A percentile compares a stretch with the other conserved stretches of the same genome.
Conservation (phyloP, 2,113 vertebrate species). For the Seriola rivoliana region DNA sequence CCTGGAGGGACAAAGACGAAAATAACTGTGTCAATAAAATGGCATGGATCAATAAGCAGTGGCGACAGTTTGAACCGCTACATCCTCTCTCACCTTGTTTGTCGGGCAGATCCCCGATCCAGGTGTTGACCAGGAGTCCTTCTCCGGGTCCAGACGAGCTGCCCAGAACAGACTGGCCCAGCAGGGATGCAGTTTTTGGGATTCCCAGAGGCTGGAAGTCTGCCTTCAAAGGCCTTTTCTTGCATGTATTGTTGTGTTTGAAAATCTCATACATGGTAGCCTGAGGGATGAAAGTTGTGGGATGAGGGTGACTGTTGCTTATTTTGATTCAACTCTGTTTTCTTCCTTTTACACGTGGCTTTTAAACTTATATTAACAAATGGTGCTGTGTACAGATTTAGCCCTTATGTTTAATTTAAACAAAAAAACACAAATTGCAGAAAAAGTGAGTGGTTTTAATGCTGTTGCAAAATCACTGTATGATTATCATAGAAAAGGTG, state of each 20-base stretch:
- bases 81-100: slow-evolving; percentile 19
- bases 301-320: not conserved
- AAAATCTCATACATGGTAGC: slow-evolving; percentile 75
- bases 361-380: not conserved
- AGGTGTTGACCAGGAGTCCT: slow-evolving; percentile 83
- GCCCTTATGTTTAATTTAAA: not conserved
- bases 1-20: slow-evolving; percentile 42
- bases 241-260: slow-evolving; percentile 56
- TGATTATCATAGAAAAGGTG: no score
- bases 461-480: no score
- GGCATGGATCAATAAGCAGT: not conserved
- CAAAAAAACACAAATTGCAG: no score
- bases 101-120: slow-evolving; percentile 60
- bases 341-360: no score
- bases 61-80: not conserved
- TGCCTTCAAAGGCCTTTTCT: slow-evolving; percentile 54
- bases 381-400: not conserved
- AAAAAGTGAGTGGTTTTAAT: no score
- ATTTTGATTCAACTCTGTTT: not conserved
- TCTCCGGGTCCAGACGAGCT: slow-evolving; percentile 75
- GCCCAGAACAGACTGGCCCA: slow-evolving; percentile 71
- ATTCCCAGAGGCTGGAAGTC: slow-evolving; percentile 77
- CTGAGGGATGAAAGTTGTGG: slow-evolving; percentile 50
- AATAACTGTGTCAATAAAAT: not conserved
- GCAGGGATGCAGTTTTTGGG: slow-evolving; percentile 65